Evolutionary conservation across 2,113 vertebrate species (phyloP).

Genomic region (Piprites chloris): DNA sequence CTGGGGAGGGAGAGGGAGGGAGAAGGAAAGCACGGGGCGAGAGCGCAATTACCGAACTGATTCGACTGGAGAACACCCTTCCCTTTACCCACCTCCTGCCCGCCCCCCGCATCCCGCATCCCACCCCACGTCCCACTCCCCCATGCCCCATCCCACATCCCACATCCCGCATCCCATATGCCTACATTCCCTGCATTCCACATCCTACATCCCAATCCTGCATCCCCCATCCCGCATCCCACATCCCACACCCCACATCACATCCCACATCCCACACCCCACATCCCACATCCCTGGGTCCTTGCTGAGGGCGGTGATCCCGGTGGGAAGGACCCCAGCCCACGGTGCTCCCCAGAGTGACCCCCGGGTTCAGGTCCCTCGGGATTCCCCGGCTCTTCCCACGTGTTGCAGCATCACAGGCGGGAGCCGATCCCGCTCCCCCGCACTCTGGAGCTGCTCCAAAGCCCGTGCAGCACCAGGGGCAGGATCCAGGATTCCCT

Average conservation of each 20-base stretch:
- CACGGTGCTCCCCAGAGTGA: not conserved
- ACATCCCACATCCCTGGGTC: not conserved
- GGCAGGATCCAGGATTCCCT: not conserved
- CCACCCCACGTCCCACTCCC: fast-evolving
- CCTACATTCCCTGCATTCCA: too few relatives aligned
- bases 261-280: too few relatives aligned
- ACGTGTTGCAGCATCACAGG: fast-evolving
- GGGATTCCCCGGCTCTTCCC: too few relatives aligned
- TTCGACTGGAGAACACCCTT: fast-evolving
- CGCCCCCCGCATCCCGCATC: not conserved
- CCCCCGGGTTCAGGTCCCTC: not conserved
- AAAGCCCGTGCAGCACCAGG: fast-evolving
- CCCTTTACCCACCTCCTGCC: not conserved
- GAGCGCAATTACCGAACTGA: fast-evolving
- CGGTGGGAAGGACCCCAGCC: not conserved
- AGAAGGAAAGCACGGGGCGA: not conserved
- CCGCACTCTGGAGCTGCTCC: not conserved
- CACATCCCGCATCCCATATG: not conserved
- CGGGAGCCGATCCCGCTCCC: fast-evolving
- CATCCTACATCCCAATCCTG: too few relatives aligned
- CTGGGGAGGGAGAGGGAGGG: fast-evolving
- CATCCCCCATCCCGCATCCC: too few relatives aligned
- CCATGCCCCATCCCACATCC: not conserved
- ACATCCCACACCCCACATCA: too few relatives aligned
- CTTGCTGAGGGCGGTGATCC: fast-evolving